Conservation (phyloP, 2,888 invertebrate genomes). For the Tupiocoris notatus region DNA sequence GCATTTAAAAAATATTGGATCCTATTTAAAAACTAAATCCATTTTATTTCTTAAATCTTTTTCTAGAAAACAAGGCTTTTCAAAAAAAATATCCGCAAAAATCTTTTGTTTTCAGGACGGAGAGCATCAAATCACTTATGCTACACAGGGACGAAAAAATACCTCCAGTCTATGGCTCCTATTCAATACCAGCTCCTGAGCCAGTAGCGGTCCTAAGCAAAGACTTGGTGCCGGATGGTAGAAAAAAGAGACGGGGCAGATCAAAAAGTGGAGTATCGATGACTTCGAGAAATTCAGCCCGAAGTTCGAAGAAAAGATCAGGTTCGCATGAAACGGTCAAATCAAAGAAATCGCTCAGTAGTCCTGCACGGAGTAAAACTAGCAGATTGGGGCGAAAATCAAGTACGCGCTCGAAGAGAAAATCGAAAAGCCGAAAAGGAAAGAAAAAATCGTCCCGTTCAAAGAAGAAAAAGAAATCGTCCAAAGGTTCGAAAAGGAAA, state of each 20-base stretch:
- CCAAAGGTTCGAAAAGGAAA: not conserved
- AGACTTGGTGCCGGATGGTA: not conserved
- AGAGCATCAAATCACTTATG: slow-evolving; percentile 13
- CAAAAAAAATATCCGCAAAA: too few relatives aligned
- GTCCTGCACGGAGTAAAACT: too few relatives aligned
- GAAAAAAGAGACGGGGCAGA: not conserved
- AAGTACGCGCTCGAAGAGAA: not conserved
- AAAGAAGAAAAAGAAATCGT: not conserved
- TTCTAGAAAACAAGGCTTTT: too few relatives aligned
- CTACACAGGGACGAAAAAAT: slow-evolving; percentile 10
- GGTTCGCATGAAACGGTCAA: not conserved
- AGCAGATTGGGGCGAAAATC: not conserved
- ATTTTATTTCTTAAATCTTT: too few relatives aligned
- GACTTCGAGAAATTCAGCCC: not conserved
- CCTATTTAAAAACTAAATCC: too few relatives aligned
- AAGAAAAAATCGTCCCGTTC: not conserved
- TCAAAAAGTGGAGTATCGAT: not conserved
- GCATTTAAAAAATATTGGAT: too few relatives aligned
- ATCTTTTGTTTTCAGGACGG: not conserved
- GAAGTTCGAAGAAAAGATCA: not conserved
- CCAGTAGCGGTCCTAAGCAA: slow-evolving; percentile 4
- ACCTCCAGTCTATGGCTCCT: slow-evolving; percentile 1
- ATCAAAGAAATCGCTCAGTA: too few relatives aligned
- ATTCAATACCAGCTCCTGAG: slow-evolving; percentile 10
- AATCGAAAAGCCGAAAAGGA: not conserved